Percentiles rank a stretch among this genome's conserved stretches.
These are phyloP conservation scores for Kryptolebias ocellatus DNA, from an alignment of 2,797 vertebrate genomes.

Conservation along the genomic window DNA sequence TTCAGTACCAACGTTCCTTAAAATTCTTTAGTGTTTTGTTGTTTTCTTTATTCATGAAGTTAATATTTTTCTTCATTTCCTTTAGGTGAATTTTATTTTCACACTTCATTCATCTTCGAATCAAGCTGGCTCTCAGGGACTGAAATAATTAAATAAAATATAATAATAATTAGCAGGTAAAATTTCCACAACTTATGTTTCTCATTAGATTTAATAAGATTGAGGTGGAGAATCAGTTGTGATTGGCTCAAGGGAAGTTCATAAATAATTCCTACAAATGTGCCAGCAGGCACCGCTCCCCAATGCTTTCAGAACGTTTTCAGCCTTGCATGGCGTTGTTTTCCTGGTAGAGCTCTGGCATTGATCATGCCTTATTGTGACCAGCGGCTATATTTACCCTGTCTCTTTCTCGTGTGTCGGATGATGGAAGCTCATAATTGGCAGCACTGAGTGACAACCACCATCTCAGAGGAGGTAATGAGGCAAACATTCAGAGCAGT, in stretches of 20 bases:
- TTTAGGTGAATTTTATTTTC: no score
- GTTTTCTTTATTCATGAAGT: background rate
- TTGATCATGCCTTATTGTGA: constrained; percentile 43
- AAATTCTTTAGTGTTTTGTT: background rate
- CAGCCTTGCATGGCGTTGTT: constrained; percentile 4
- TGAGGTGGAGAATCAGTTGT: constrained; percentile 4
- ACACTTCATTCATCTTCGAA: no score
- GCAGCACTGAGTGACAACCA: constrained; percentile 54
- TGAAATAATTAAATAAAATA: no score
- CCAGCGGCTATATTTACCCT: background rate
- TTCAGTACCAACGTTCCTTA: constrained; percentile 7
- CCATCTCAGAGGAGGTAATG: constrained; percentile 58
- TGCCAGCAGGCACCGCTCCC: background rate
- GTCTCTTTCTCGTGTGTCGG: constrained; percentile 40
- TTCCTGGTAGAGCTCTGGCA: constrained; percentile 22
- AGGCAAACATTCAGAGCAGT: constrained; percentile 60
- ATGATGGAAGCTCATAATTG: constrained; percentile 62
- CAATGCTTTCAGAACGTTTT: constrained; percentile 1
- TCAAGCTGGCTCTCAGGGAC: no score
- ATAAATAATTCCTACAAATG: constrained; percentile 22
- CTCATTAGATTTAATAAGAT: constrained; percentile 2
- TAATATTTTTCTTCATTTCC: background rate
- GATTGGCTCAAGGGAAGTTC: constrained; percentile 6
- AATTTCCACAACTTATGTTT: background rate
- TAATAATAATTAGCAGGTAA: constrained; percentile 2